Evolutionary conservation across 2,888 invertebrate genomes (phyloP).

Genomic region (Arrhopalites spinosus): DNA sequence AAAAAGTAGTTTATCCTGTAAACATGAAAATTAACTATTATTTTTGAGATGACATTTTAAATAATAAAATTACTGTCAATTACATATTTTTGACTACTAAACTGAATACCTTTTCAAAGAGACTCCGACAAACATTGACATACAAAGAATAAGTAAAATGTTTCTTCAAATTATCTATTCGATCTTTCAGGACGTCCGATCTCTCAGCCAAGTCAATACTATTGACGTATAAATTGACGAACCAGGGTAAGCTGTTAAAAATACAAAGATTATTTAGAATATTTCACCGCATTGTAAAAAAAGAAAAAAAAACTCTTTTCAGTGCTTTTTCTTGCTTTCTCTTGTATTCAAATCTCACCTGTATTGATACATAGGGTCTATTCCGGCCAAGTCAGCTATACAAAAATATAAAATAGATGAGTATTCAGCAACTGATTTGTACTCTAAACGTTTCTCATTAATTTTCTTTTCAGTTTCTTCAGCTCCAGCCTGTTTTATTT

Average conservation of each 20-base stretch:
- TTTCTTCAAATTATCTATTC: constrained; percentile 74
- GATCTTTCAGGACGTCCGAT: constrained; percentile 76
- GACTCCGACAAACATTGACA: constrained; percentile 86
- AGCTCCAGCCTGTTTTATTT: constrained; percentile 85
- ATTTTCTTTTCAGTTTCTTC: constrained; percentile 89
- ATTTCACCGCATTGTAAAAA: too few species aligned
- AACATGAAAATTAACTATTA: too few species aligned
- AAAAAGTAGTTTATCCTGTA: constrained; percentile 85
- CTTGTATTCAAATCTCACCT: constrained; percentile 65
- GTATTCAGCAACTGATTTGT: constrained; percentile 87
- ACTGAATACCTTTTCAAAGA: constrained; percentile 94
- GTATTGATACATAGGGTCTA: constrained; percentile 98
- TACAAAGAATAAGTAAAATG: constrained; percentile 90
- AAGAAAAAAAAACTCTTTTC: too few species aligned
- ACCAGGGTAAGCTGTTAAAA: constrained; percentile 90
- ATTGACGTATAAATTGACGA: constrained; percentile 82
- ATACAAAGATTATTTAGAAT: too few species aligned
- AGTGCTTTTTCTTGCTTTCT: too few species aligned
- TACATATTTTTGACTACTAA: too few species aligned
- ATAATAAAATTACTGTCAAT: too few species aligned
- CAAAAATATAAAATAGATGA: constrained; percentile 91
- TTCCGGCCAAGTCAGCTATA: constrained; percentile 80
- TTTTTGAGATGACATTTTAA: too few species aligned
- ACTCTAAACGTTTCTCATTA: constrained; percentile 76
- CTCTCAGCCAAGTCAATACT: constrained; percentile 86